These are phyloP conservation scores for Epistrophella euchroma DNA, from an alignment of 2,888 invertebrate species.

Conservation along the genomic window DNA sequence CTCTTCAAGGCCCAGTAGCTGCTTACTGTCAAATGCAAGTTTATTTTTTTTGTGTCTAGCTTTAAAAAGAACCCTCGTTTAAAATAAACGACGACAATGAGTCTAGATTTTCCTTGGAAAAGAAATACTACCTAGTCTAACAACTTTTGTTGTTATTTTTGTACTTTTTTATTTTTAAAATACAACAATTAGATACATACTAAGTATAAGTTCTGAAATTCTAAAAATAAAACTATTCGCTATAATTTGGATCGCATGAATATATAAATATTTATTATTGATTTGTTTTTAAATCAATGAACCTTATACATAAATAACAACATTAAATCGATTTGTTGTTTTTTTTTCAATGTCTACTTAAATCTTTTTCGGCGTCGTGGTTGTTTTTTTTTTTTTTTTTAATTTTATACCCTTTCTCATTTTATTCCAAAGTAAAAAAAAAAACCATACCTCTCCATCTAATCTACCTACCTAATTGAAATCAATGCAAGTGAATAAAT, in stretches of 20 bases:
- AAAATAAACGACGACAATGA: constrained; percentile 1
- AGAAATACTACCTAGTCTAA: neutral
- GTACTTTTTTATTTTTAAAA: neutral
- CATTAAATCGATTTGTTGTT: constrained; percentile 52
- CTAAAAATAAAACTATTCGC: neutral
- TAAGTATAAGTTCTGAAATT: neutral
- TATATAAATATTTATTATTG: constrained; percentile 25
- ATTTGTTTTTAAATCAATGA: constrained; percentile 49
- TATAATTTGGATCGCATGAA: neutral
- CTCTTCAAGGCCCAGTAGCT: neutral
- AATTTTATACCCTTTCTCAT: constrained; percentile 39
- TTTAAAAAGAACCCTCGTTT: neutral
- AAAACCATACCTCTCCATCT: constrained; percentile 1
- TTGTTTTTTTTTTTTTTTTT: constrained; percentile 1
- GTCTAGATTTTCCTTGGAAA: constrained; percentile 2
- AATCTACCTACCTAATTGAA: constrained; percentile 27
- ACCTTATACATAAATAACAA: constrained; percentile 50
- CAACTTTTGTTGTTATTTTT: neutral
- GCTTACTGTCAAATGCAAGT: neutral
- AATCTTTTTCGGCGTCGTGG: neutral
- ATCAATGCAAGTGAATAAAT: constrained; percentile 61
- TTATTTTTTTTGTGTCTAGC: too few relatives aligned
- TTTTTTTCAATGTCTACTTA: constrained; percentile 34
- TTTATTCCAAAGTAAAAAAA: neutral
- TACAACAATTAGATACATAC: neutral